Evolutionary conservation across 23 tunicate species (phyloP), one percentile per base, ranked within the genome.

Genomic region (Phallusia fumigata): DNA sequence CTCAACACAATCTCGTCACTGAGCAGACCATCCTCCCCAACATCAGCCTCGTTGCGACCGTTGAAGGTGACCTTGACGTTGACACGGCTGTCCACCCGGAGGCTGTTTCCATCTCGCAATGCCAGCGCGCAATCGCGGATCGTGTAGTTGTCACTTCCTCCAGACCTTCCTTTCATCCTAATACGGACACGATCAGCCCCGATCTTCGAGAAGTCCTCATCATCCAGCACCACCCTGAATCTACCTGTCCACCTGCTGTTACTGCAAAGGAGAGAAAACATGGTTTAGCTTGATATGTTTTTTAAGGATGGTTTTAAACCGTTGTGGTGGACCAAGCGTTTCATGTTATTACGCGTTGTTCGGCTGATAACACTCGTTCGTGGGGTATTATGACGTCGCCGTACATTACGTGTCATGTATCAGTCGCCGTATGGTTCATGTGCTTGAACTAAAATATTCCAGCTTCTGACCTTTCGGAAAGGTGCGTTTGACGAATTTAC

Each of bases 211-310:
- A 80, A 83, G 31, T 80, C 93, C 12, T 76, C 58, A 49, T 88
- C 79, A 64, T 88, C 88, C 36, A 88, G 50, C 35, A 83, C 35
- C 30, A 88, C 87, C 31, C 93, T 83, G 36, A 83, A 79, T 15
- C 85, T 74, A 15, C 93, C 93, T 32, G 33, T 34, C 33, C 52
- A 21, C 35, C 79, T 74, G 64, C 88, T 83, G 31, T 32, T 52
- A 50, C 93, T 88, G 47, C 10, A 40, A 40, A 40, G 47, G 47
- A 40, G 5, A 3, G 47, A 5, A 40, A 40, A 40, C 10, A 40
- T 3, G 47, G 47, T 40, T 40, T 40, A 40, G 47, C 10, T 3
- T 40, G 10, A 3, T 10, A 10, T 10, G 47, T 40, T 40, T 40
- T 40, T 40, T 10, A 40, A 10, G n/a, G n/a, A n/a, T n/a, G n/a